Evolutionary conservation across 2,888 invertebrate species (phyloP).

Genomic region (Tetragnatha montana): DNA sequence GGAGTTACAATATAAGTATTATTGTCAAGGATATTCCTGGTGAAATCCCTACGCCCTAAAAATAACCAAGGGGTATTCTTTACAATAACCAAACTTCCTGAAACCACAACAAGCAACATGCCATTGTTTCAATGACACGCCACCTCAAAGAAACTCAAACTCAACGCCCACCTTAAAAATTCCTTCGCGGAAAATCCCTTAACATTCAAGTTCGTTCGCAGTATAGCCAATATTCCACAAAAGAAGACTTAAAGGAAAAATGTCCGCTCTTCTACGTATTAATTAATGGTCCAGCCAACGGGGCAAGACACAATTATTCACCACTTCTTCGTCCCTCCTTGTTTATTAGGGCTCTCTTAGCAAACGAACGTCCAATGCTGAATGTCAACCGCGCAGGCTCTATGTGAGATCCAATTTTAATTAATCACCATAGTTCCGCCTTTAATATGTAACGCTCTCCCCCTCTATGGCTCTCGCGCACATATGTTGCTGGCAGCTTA

Average conservation of each 20-base stretch:
- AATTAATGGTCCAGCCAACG: slow-evolving; percentile 22
- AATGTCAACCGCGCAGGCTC: slow-evolving; percentile 51
- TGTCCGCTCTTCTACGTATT: background rate
- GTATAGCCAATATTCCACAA: background rate
- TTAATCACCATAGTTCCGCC: slow-evolving; percentile 69
- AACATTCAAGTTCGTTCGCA: background rate
- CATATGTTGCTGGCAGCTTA: slow-evolving; percentile 68
- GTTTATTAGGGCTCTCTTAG: slow-evolving; percentile 46
- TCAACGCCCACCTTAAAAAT: no score
- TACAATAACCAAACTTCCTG: no score
- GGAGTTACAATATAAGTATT: no score
- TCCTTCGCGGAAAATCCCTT: no score
- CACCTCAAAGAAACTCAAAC: no score
- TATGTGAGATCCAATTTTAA: slow-evolving; percentile 65
- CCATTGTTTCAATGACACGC: no score
- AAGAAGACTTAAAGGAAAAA: background rate
- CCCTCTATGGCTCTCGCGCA: slow-evolving; percentile 38
- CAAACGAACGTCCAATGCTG: slow-evolving; percentile 51
- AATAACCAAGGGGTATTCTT: no score
- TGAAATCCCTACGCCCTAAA: no score
- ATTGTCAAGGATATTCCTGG: no score
- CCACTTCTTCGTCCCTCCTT: slow-evolving; percentile 33
- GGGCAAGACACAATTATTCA: slow-evolving; percentile 21
- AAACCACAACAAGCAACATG: no score
- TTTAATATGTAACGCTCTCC: slow-evolving; percentile 66